Percentiles rank a stretch among this genome's conserved stretches.
phyloP scores from a whole-genome alignment of 2,888 invertebrate genomes.

The Calameuta idolon region DNA sequence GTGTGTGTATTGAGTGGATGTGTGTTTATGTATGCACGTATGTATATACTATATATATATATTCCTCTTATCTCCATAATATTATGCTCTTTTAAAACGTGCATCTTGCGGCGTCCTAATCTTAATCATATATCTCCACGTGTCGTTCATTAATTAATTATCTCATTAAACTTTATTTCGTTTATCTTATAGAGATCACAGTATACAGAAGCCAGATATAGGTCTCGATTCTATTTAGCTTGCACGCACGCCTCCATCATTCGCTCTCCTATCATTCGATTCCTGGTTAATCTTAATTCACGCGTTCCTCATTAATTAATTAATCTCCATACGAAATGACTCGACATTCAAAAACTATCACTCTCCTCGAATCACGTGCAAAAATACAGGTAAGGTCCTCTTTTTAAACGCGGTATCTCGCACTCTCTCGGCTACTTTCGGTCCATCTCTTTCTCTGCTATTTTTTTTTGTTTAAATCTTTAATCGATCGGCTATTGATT shows the following conservation, averaged over 20 bases:
- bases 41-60: constrained; percentile 29
- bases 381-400: neutral
- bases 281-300: constrained; percentile 9
- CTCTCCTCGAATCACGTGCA: neutral
- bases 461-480: constrained; percentile 31
- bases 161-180: constrained; percentile 45
- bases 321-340: constrained; percentile 16
- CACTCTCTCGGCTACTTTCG: neutral
- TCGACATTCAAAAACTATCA: neutral
- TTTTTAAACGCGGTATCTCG: neutral
- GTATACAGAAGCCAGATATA: constrained; percentile 67
- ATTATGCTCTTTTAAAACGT: constrained; percentile 43
- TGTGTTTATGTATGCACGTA: constrained; percentile 1
- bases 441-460: neutral
- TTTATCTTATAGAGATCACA: constrained; percentile 66
- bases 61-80: constrained; percentile 40
- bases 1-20: constrained; percentile 19
- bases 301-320: constrained; percentile 21
- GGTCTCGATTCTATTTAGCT: constrained; percentile 52
- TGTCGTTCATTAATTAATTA: constrained; percentile 40
- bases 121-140: constrained; percentile 33
- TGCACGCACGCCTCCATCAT: constrained; percentile 22
- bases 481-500: constrained; percentile 11
- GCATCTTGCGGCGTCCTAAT: constrained; percentile 25
- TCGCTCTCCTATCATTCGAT: constrained; percentile 33